A percentile compares a stretch with the other conserved stretches of the same genome.
phyloP scores from a whole-genome alignment of 2,113 vertebrate genomes.

The Machaerirhynchus nigripectus region DNA sequence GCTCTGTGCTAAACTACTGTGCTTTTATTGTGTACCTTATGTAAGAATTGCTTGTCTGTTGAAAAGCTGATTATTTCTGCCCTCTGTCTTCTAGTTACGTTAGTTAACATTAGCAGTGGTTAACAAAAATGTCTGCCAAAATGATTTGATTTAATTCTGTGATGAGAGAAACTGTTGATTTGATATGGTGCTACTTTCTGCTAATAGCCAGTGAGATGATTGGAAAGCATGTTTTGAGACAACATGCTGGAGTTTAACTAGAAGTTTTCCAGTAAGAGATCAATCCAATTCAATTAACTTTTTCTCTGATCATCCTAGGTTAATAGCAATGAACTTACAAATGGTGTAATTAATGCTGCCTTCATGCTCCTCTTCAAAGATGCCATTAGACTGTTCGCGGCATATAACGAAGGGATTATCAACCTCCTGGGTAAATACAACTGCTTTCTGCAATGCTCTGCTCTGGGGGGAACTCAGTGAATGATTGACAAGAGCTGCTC shows the following conservation, averaged over 20 bases:
- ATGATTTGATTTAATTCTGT: not conserved
- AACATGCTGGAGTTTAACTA: not conserved
- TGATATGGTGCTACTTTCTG: not conserved
- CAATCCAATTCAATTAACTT: not conserved
- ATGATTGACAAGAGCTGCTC: not conserved
- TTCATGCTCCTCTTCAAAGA: conserved; percentile 99
- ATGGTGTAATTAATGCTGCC: conserved; percentile 98
- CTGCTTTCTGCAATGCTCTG: not conserved
- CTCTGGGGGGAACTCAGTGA: not conserved
- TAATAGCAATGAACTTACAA: conserved; percentile 98
- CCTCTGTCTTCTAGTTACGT: not conserved
- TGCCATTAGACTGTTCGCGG: conserved; percentile 96
- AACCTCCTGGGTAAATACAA: conserved; percentile 90
- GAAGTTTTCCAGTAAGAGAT: not conserved
- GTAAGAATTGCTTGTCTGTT: not conserved
- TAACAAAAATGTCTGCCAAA: not conserved
- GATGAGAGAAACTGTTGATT: not conserved
- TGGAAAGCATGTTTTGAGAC: not conserved
- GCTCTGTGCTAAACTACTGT: not conserved
- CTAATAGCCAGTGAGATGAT: not conserved
- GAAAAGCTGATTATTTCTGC: not conserved
- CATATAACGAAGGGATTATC: conserved; percentile 98
- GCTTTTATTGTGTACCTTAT: not conserved
- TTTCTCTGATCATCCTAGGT: conserved; percentile 75
- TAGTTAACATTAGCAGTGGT: not conserved